phyloP scores from a whole-genome alignment of 2,113 vertebrate species.

The Heptranchias perlo region DNA sequence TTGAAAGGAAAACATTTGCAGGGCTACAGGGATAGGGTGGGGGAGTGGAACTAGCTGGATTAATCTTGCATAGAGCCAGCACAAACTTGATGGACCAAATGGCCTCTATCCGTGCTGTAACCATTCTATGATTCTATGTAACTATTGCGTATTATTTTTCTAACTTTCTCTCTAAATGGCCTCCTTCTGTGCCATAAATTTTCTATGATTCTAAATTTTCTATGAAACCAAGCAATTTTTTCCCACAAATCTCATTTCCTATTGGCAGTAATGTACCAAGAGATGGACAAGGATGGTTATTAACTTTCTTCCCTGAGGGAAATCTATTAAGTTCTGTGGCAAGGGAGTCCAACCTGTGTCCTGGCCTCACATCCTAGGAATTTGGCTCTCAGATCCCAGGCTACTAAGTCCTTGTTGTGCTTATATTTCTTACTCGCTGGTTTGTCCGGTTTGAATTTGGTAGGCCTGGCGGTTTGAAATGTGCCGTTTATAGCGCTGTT shows the following conservation, averaged over 20 bases:
- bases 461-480: not conserved
- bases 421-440: not conserved
- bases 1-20: no score
- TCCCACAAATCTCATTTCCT: no score
- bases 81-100: no score
- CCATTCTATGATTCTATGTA: no score
- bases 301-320: not conserved
- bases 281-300: not conserved
- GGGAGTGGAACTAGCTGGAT: no score
- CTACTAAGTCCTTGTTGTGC: not conserved
- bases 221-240: not conserved
- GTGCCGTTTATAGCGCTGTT: not conserved
- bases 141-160: not conserved
- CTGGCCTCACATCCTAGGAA: no score
- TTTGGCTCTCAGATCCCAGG: not conserved
- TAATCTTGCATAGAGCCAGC: no score
- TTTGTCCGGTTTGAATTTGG: not conserved
- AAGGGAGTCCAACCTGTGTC: not conserved
- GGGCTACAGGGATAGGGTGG: no score
- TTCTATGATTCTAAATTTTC: no score
- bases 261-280: not conserved
- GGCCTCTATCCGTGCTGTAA: no score
- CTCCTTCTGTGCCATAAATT: no score
- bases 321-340: not conserved
- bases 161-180: not conserved